Base-by-base conservation (phyloP, 2,797 vertebrate genomes). In the Tamandua tetradactyla region DNA sequence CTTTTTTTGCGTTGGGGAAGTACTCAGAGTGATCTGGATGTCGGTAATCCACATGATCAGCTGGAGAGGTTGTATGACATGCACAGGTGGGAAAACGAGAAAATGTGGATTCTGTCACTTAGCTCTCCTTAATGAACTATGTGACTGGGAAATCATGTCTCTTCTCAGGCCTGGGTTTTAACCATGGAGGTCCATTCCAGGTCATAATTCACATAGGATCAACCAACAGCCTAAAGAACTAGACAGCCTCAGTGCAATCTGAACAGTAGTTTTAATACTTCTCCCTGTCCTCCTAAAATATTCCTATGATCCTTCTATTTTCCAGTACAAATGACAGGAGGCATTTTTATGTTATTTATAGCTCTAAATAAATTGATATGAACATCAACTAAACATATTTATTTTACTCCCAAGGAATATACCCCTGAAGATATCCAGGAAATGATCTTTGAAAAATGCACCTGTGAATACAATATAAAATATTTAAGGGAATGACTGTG, bases 401-500 rank as follows among this genome's bases (percentile, higher is more conserved):
- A 96, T 93, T 97, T 95, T 94, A 97, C 96, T 95, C 94, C 71
- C 74, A 47, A 86, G 95, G 94, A 97, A 96, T 94, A 94, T 79
- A 90, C 93, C 93, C 49, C 71, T 94, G 91, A 97, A 97, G 97
- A 97, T 95, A 96, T 96, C 96, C 97, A 91, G 89, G 94, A 96
- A 97, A 93, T 97, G 93, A 96, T 95, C 93, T 96, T 94, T 96
- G 95, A 97, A 97, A 97, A 97, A 96, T 88, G 87, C 66, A 90
- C 78, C 71, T 92, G 81, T 1, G 0, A 87, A 85, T 20, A 57
- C 57, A 35, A 59, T 91, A 96, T 96, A 92, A 97, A 97, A 97
- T 95, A 97, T 97, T 97, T 96, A 96, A 87, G 61, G 85, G 82
- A 7, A 85, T 64, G 80, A 3, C 93, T 95, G 81, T 7, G 93